Conservation (phyloP, 2,888 invertebrate species). For the Tetranychus piercei region DNA sequence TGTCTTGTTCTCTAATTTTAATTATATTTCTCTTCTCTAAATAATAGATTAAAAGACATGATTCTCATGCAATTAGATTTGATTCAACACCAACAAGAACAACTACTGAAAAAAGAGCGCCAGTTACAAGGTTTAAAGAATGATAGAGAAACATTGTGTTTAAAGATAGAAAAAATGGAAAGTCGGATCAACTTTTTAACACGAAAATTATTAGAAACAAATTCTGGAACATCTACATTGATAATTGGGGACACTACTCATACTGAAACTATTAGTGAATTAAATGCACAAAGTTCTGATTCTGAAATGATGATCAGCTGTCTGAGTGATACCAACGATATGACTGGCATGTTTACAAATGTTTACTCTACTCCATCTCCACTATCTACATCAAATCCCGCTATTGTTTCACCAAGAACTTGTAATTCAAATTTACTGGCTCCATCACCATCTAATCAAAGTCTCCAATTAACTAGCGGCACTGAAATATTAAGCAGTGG, state of each 20-base stretch:
- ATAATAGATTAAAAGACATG: constrained; percentile 44
- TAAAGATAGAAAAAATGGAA: constrained; percentile 19
- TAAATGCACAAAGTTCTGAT: background rate
- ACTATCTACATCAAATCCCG: too few relatives aligned
- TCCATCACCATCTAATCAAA: too few relatives aligned
- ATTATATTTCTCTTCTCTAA: background rate
- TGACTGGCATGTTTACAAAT: too few relatives aligned
- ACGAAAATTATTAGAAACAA: constrained; percentile 13
- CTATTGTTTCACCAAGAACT: too few relatives aligned
- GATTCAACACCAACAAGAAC: constrained; percentile 73
- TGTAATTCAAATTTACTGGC: too few relatives aligned
- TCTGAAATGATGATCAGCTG: too few relatives aligned
- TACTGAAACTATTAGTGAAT: background rate
- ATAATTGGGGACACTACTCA: background rate
- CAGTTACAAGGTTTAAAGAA: constrained; percentile 48
- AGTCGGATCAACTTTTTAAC: constrained; percentile 14
- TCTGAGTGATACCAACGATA: too few relatives aligned
- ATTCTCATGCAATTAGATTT: constrained; percentile 63
- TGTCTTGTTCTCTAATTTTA: background rate
- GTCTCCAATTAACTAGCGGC: too few relatives aligned
- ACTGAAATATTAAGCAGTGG: too few relatives aligned
- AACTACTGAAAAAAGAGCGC: constrained; percentile 58
- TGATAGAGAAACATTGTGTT: constrained; percentile 55
- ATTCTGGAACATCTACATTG: background rate
- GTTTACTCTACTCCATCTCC: too few relatives aligned